phyloP scores from a whole-genome alignment of 2,113 vertebrate genomes.

The Reinhardtius hippoglossoides region DNA sequence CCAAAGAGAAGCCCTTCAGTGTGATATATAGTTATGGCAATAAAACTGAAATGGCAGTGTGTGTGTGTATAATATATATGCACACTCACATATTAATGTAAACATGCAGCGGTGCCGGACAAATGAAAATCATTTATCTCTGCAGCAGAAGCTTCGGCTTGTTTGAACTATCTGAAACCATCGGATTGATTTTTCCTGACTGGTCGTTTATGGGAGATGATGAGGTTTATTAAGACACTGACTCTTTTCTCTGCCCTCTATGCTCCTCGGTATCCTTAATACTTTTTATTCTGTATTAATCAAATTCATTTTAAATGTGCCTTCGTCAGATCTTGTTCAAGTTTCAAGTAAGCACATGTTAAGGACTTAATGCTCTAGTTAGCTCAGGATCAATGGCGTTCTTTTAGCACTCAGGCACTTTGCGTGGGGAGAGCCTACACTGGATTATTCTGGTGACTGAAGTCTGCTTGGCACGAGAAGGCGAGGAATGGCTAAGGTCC shows the following conservation, averaged over 20 bases:
- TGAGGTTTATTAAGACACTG: constrained; percentile 28
- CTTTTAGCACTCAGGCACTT: neutral
- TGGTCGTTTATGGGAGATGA: constrained; percentile 27
- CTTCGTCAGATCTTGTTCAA: neutral
- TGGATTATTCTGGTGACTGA: neutral
- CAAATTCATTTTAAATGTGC: neutral
- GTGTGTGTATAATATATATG: neutral
- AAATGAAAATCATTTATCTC: constrained; percentile 48
- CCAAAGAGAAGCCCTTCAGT: constrained; percentile 12
- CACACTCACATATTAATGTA: constrained; percentile 1
- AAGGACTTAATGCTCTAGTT: neutral
- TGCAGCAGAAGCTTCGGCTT: constrained; percentile 8
- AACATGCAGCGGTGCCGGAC: constrained; percentile 11
- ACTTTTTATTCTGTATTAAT: neutral
- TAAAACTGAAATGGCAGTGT: constrained; percentile 17
- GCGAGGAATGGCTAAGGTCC: constrained; percentile 2
- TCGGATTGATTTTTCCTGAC: constrained; percentile 17
- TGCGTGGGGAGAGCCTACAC: neutral
- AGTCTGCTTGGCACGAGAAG: constrained; percentile 1
- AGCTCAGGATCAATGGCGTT: neutral
- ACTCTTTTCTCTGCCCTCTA: neutral
- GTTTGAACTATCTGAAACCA: constrained; percentile 3
- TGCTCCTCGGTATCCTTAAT: neutral
- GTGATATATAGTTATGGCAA: constrained; percentile 58
- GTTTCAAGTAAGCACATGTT: neutral